Base-by-base conservation (phyloP, 2,888 invertebrate genomes). In the Ischnura elegans region DNA sequence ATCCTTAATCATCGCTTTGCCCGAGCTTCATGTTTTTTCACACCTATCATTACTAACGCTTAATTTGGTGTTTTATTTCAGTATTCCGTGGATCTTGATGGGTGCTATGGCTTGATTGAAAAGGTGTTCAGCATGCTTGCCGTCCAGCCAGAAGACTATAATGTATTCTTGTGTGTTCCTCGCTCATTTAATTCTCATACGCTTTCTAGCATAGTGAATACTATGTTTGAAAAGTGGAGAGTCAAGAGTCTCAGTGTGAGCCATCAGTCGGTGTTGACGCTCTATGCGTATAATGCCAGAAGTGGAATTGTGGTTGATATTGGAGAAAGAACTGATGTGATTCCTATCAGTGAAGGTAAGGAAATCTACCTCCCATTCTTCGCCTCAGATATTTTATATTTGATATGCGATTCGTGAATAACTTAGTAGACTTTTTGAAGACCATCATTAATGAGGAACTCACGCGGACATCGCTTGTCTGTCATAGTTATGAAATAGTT, bases 231-330 rank as follows among this genome's bases (percentile, higher is more conserved):
- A 43, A 95, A 96, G 93, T 96, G 96, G 94, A 95, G 95, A 94
- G 96, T 96, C 55, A 95, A 95, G 93, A 96, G 96, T 0, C 96
- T 96, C 25, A 96, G 96, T 95, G 96, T 97, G 94, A 96, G 96
- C 61, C 96, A 96, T 94, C 97, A 97, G 95, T 96, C 97, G 13
- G 96, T 97, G 25, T 95, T 97, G 87, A 96, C 97, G 42, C 96
- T 97, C 46, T 97, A 97, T 95, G 96, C 97, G 2, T 97, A 97
- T 95, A 96, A 96, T 94, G 96, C 96, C 45, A 96, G 96, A 5
- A 96, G 97, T 16, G 97, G 97, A 42, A 96, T 97, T 93, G 96
- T 97, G 51, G 97, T 97, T 36, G 97, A 97, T 95, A 96, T 97
- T 93, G 97, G 97, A 46, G 97, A 97, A 94, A 95, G 97, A 94